Evolutionary conservation across 1,140 invertebrate genomes (phyloP).

Genomic region (Helicoverpa armigera): DNA sequence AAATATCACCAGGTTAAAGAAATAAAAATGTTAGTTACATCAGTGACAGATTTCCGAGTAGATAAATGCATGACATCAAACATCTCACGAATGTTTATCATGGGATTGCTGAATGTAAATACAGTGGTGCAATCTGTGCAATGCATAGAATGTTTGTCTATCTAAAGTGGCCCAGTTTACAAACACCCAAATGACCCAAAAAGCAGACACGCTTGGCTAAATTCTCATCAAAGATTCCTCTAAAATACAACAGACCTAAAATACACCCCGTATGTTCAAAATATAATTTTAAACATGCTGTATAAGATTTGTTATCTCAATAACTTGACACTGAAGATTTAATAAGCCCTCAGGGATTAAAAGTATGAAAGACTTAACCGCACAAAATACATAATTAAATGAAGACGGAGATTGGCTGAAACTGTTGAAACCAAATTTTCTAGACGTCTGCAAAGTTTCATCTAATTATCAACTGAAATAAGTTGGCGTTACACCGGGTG

Average conservation of each 20-base stretch:
- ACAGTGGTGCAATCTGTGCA: neutral
- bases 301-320: neutral
- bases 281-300: neutral
- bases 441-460: conserved; percentile 49
- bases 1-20: no score
- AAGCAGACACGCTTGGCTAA: neutral
- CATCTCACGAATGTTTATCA: neutral
- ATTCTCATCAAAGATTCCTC: conserved; percentile 1
- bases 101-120: neutral
- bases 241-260: neutral
- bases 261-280: neutral
- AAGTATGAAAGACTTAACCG: conserved; percentile 14
- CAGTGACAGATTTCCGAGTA: neutral
- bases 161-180: conserved; percentile 12
- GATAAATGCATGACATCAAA: neutral
- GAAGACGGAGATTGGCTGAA: conserved; percentile 23
- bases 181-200: neutral
- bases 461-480: conserved; percentile 41
- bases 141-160: neutral
- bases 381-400: conserved; percentile 49
- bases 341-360: conserved; percentile 1
- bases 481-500: conserved; percentile 14
- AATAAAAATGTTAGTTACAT: no score
- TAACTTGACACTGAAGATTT: neutral
- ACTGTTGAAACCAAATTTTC: conserved; percentile 40